Percentiles rank a stretch among this genome's conserved stretches.
These are phyloP conservation scores for Oscheius myriophilus DNA, from an alignment of 2,888 invertebrate genomes.

Conservation along the genomic window DNA sequence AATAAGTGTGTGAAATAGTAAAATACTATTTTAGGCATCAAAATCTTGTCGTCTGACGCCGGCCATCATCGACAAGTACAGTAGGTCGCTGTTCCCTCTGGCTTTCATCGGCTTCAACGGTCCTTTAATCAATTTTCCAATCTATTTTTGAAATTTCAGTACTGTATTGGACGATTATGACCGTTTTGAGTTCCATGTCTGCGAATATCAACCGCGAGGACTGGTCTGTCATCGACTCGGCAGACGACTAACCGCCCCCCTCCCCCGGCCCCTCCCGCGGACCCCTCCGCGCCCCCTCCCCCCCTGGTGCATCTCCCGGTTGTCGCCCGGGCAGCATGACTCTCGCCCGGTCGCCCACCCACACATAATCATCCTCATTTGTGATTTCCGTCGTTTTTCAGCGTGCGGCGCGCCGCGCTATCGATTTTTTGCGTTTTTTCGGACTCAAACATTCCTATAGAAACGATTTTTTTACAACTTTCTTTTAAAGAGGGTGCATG, in stretches of 20 bases:
- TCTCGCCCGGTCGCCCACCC: conserved; percentile 1
- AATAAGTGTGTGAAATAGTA: too few relatives aligned
- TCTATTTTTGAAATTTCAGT: conserved; percentile 43
- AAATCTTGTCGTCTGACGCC: conserved; percentile 77
- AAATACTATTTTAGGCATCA: conserved; percentile 39
- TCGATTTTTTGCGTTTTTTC: not conserved
- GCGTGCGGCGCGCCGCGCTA: conserved; percentile 20
- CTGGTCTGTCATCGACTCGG: conserved; percentile 32
- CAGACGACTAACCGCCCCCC: conserved; percentile 24
- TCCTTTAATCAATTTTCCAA: conserved; percentile 26
- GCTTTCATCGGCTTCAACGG: conserved; percentile 64
- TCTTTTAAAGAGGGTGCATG: not conserved
- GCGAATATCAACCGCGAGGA: conserved; percentile 41
- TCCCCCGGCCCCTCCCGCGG: not conserved
- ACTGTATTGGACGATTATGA: conserved; percentile 59
- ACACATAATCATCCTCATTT: conserved; percentile 27
- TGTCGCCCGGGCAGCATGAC: not conserved
- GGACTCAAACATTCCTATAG: not conserved
- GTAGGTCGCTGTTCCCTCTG: conserved; percentile 91
- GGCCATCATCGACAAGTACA: conserved; percentile 98
- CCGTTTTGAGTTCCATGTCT: conserved; percentile 42
- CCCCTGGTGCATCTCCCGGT: conserved; percentile 30
- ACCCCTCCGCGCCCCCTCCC: not conserved
- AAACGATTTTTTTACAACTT: not conserved
- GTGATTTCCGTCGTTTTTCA: conserved; percentile 18